Conservation (phyloP, 1,140 invertebrate genomes). For the Temnothorax curvispinosus region DNA sequence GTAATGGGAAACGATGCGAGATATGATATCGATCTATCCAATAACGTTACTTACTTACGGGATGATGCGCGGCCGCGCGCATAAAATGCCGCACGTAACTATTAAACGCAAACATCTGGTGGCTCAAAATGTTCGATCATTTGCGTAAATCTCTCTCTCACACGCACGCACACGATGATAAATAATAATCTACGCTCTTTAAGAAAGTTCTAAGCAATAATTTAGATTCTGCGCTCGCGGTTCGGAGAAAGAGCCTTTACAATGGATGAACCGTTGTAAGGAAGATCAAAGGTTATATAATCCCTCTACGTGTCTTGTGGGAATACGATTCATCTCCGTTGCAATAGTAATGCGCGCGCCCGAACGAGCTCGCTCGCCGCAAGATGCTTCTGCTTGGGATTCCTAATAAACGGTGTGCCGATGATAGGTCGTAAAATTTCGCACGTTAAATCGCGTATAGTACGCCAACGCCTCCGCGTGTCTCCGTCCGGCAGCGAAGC, state of each 20-base stretch:
- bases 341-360: conserved; percentile 71
- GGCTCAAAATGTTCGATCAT: conserved; percentile 75
- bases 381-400: conserved; percentile 71
- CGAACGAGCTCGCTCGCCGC: conserved; percentile 44
- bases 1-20: conserved; percentile 21
- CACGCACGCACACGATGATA: conserved; percentile 66
- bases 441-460: conserved; percentile 63
- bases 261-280: conserved; percentile 77
- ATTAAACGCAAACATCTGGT: conserved; percentile 76
- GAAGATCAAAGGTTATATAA: conserved; percentile 77
- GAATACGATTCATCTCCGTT: conserved; percentile 76
- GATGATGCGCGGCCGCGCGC: conserved; percentile 39
- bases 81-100: conserved; percentile 59
- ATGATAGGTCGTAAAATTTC: conserved; percentile 60
- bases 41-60: conserved; percentile 34
- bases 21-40: conserved; percentile 54
- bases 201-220: conserved; percentile 76
- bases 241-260: conserved; percentile 74
- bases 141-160: conserved; percentile 71
- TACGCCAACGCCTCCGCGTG: conserved; percentile 52
- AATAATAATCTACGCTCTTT: conserved; percentile 77
- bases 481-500: neutral
- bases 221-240: conserved; percentile 70
- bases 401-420: conserved; percentile 71
- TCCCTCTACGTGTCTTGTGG: conserved; percentile 76